These are phyloP conservation scores for Aselliscus stoliczkanus DNA, from an alignment of 2,797 vertebrate genomes.

Conservation along the genomic window DNA sequence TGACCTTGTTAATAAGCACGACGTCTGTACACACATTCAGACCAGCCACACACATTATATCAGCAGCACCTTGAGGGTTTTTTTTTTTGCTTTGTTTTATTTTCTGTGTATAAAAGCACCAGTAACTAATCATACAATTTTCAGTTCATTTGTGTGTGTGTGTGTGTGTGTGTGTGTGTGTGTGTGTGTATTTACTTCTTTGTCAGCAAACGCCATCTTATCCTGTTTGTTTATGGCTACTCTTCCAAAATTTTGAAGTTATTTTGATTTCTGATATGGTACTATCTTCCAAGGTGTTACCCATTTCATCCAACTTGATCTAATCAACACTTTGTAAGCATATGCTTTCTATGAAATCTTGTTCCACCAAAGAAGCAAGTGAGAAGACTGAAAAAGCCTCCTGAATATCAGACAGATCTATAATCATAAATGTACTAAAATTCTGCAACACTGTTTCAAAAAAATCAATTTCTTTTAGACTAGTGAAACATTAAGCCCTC, in stretches of 20 bases:
- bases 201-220: not conserved
- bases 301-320: slow-evolving; percentile 9
- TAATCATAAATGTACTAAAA: not conserved
- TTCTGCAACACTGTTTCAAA: not conserved
- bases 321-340: slow-evolving; percentile 23
- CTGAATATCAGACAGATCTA: slow-evolving; percentile 12
- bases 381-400: slow-evolving; percentile 33
- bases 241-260: slow-evolving; percentile 7
- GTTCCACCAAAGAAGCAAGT: slow-evolving; percentile 20
- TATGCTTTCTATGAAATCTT: slow-evolving; percentile 16
- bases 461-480: not conserved
- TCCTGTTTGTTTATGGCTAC: not conserved
- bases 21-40: not conserved
- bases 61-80: not conserved
- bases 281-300: not conserved
- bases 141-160: not conserved
- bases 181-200: not conserved
- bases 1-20: not conserved
- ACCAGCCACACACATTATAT: not conserved
- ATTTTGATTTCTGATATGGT: slow-evolving; percentile 13
- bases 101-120: not conserved
- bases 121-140: not conserved
- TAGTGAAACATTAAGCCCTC: not conserved
- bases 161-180: too few species aligned
- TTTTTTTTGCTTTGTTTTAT: too few species aligned